Evolutionary conservation across 1,140 invertebrate genomes (phyloP).

Genomic region (Drosophila orena): DNA sequence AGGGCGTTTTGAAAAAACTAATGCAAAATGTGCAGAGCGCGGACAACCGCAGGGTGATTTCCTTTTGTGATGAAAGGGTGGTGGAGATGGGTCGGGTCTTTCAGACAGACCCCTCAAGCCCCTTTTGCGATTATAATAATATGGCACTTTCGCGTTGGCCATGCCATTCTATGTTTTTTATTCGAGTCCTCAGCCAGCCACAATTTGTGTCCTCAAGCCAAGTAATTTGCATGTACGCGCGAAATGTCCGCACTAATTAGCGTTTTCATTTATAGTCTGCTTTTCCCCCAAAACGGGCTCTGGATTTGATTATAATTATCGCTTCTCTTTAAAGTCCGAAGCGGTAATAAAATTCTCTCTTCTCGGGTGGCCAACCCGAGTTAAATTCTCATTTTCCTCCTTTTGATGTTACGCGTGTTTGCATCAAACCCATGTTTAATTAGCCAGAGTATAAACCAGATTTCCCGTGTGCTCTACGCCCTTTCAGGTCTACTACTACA

Average conservation of each 20-base stretch:
- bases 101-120: constrained; percentile 40
- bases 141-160: constrained; percentile 59
- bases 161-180: constrained; percentile 26
- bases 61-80: constrained; percentile 35
- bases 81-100: neutral
- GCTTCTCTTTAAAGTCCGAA: constrained; percentile 57
- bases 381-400: constrained; percentile 40
- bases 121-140: constrained; percentile 74
- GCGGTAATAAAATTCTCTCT: constrained; percentile 56
- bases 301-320: constrained; percentile 69
- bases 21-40: constrained; percentile 42
- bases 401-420: constrained; percentile 28
- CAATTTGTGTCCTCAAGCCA: constrained; percentile 71
- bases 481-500: constrained; percentile 93
- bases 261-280: constrained; percentile 62
- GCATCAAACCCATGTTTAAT: constrained; percentile 29
- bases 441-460: constrained; percentile 33
- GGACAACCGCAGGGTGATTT: constrained; percentile 31
- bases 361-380: constrained; percentile 5
- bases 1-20: constrained; percentile 7
- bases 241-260: constrained; percentile 79
- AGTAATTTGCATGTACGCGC: constrained; percentile 78
- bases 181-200: constrained; percentile 29
- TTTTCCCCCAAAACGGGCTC: constrained; percentile 16
- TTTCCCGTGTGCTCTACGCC: constrained; percentile 3